Base-by-base conservation (phyloP, 1,140 invertebrate genomes). In the Drosophila parvula region DNA sequence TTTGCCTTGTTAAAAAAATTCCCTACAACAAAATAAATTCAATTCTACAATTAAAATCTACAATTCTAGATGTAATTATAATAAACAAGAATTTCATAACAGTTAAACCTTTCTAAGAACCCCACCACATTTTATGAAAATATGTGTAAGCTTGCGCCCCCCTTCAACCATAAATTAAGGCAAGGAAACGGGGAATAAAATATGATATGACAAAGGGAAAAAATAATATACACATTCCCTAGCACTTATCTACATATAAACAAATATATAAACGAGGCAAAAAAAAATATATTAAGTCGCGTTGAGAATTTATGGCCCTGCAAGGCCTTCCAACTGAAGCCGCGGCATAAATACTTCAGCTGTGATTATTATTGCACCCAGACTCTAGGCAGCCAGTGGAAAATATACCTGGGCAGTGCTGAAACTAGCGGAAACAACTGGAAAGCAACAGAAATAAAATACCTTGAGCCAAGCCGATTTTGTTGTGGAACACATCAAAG, bases 261-360 rank as follows among this genome's bases (percentile, higher is more conserved):
- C 63, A 44, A 43, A 28, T 59, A 14, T 47, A 47, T 63, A n/a
- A n/a, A 41, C 32, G 11, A 43, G 36, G 12, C n/a, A n/a, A 51
- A 45, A 70, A 61, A 48, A 50, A n/a, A 51, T 58, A 64, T 80
- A 70, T 51, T 80, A 76, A 81, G 59, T 74, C 61, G 44, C 61
- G 30, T 32, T 53, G 48, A 47, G 41, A 80, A 83, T 83, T 83
- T 83, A 84, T 80, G 67, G 50, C 61, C 55, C 73, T 67, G 67
- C 73, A 67, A 80, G 81, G 59, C 81, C 81, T 81, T 81, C 74
- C 69, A 51, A 34, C 27, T 32, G 30, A 71, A 59, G 63, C 73
- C 60, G 47, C 60, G 62, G 60, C 68, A 83, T 83, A 83, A 83
- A 83, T 84, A 73, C 81, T 73, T 83, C 81, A 84, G 62, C 71